phyloP scores from a whole-genome alignment of 2,888 invertebrate genomes.

The Drosophila ezoana region DNA sequence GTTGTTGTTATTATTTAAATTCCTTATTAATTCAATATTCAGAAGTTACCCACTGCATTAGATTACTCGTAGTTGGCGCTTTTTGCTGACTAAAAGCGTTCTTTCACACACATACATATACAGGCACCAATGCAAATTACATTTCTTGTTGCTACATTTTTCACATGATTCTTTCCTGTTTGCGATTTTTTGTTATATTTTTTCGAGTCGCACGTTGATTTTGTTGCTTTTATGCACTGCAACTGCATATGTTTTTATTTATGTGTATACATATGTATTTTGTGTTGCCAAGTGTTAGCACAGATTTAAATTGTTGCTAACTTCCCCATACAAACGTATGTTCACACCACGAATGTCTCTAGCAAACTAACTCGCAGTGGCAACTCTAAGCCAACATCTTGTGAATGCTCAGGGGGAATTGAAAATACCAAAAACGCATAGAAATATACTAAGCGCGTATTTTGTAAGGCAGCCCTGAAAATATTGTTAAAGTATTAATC shows the following conservation, averaged over 20 bases:
- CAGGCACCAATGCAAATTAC: slow-evolving; percentile 31
- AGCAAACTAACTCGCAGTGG: slow-evolving; percentile 49
- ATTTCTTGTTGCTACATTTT: slow-evolving; percentile 45
- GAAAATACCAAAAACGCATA: slow-evolving; percentile 56
- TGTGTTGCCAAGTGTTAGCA: slow-evolving; percentile 62
- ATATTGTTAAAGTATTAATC: not conserved
- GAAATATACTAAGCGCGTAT: slow-evolving; percentile 15
- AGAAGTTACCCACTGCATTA: slow-evolving; percentile 44
- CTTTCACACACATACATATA: slow-evolving; percentile 32
- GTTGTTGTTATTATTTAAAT: slow-evolving; percentile 63
- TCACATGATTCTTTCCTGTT: slow-evolving; percentile 29
- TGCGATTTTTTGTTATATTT: slow-evolving; percentile 12
- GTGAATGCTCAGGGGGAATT: not conserved
- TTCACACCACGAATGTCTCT: slow-evolving; percentile 61
- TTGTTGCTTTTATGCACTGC: slow-evolving; percentile 43
- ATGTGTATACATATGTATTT: slow-evolving; percentile 42
- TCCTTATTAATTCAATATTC: slow-evolving; percentile 66
- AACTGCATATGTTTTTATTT: slow-evolving; percentile 46
- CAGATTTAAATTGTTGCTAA: slow-evolving; percentile 53
- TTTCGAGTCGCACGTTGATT: slow-evolving; percentile 13
- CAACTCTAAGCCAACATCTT: slow-evolving; percentile 45
- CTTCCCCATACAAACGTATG: slow-evolving; percentile 40
- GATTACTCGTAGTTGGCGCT: slow-evolving; percentile 20
- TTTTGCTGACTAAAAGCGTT: slow-evolving; percentile 25
- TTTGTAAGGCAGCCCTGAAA: slow-evolving; percentile 5